A percentile compares a stretch with the other conserved stretches of the same genome.
Evolutionary conservation across 1,140 invertebrate species (phyloP).

Genomic region (Zaprionus tsacasi): DNA sequence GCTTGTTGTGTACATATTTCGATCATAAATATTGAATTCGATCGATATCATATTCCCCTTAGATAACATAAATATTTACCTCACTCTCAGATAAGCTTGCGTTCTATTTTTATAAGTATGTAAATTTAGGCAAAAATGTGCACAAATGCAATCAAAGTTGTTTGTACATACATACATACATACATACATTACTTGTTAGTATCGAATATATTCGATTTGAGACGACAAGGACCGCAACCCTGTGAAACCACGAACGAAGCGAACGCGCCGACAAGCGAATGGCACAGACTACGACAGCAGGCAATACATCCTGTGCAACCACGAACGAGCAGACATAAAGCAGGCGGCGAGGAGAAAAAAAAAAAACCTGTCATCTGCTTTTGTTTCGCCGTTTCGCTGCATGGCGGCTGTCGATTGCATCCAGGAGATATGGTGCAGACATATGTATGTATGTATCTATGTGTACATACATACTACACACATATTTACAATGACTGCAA

Average conservation of each 20-base stretch:
- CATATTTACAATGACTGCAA: slow-evolving; percentile 9
- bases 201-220: not conserved
- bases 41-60: slow-evolving; percentile 4
- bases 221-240: not conserved
- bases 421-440: not conserved
- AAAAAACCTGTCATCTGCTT: slow-evolving; percentile 10
- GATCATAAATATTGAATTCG: not conserved
- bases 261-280: not conserved
- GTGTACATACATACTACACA: slow-evolving; percentile 1
- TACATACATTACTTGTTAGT: not conserved
- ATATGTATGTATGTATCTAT: slow-evolving; percentile 7
- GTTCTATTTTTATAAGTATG: not conserved
- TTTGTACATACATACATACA: not conserved
- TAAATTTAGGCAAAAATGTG: slow-evolving; percentile 2
- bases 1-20: not conserved
- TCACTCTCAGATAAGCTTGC: not conserved
- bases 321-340: not conserved
- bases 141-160: not conserved
- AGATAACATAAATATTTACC: not conserved
- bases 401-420: slow-evolving; percentile 6
- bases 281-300: not conserved
- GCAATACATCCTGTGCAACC: slow-evolving; percentile 2
- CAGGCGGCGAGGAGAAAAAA: slow-evolving; percentile 13
- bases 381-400: not conserved
- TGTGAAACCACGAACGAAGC: not conserved